Conservation (phyloP, 2,113 vertebrate species). For the Mionectes macconnelli region DNA sequence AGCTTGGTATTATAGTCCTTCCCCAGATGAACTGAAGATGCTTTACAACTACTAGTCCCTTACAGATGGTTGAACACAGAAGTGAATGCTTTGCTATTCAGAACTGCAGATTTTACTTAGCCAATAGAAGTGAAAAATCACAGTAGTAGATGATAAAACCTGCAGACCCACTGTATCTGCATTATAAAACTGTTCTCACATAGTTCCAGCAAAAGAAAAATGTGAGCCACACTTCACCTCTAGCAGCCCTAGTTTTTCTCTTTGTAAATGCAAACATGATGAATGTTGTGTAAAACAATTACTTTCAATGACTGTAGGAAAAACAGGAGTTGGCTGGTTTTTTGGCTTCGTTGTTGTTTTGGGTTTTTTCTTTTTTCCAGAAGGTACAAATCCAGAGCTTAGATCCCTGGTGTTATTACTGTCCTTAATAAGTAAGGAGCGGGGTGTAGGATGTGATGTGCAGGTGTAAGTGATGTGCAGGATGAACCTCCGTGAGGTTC, state of each 20-base stretch:
- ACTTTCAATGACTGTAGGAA: not conserved
- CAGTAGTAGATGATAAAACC: not conserved
- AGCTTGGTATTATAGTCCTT: constrained; percentile 18
- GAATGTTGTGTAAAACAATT: not conserved
- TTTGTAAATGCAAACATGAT: not conserved
- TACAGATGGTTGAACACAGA: not conserved
- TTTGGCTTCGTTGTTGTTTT: not conserved
- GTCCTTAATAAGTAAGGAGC: not conserved
- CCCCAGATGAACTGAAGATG: not conserved
- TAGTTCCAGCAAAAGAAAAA: not conserved
- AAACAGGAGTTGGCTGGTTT: rapidly evolving
- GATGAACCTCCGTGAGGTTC: not conserved
- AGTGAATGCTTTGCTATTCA: not conserved
- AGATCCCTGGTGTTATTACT: not conserved
- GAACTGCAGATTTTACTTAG: not conserved
- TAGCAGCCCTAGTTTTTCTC: not conserved
- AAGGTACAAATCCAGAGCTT: not conserved
- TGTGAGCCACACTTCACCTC: not conserved
- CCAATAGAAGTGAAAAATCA: not conserved
- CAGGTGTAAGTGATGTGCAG: not conserved
- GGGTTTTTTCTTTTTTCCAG: not conserved
- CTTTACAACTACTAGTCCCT: not conserved
- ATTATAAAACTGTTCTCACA: not conserved
- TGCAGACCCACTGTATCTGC: not conserved
- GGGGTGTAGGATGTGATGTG: not conserved